Conservation (phyloP, 2,888 invertebrate genomes). For the Ecliptopera silaceata region DNA sequence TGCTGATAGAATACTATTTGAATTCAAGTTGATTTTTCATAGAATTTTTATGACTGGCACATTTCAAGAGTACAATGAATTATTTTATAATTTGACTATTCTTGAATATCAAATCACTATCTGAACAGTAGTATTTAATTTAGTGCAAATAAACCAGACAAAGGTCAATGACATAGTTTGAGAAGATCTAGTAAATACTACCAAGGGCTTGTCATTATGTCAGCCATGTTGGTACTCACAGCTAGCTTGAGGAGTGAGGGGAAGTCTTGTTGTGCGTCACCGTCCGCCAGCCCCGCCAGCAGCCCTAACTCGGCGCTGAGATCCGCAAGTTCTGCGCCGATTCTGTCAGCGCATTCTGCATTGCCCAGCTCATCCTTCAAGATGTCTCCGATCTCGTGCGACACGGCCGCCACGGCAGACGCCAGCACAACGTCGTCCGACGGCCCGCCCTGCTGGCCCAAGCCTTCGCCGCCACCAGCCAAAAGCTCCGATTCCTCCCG, state of each 20-base stretch:
- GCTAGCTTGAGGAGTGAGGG: constrained; percentile 74
- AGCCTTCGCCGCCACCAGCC: constrained; percentile 59
- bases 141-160: neutral
- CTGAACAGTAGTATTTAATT: neutral
- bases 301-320: constrained; percentile 74
- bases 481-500: constrained; percentile 61
- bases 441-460: constrained; percentile 60
- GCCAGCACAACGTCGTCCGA: constrained; percentile 61
- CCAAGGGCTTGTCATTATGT: constrained; percentile 21
- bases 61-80: neutral
- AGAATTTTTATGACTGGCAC: neutral
- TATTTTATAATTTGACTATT: neutral
- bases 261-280: constrained; percentile 68
- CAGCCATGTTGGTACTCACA: constrained; percentile 70
- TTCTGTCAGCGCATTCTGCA: constrained; percentile 69
- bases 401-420: constrained; percentile 73
- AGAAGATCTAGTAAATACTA: constrained; percentile 29
- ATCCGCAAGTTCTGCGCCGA: constrained; percentile 73
- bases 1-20: neutral
- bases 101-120: neutral
- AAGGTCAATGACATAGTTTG: constrained; percentile 42
- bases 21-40: neutral
- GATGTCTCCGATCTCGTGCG: constrained; percentile 77
- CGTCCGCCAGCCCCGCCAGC: constrained; percentile 71
- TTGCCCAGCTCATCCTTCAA: constrained; percentile 75